A percentile compares a stretch with the other conserved stretches of the same genome.
phyloP scores from a whole-genome alignment of 2,113 vertebrate genomes.

The Eidolon helvum region DNA sequence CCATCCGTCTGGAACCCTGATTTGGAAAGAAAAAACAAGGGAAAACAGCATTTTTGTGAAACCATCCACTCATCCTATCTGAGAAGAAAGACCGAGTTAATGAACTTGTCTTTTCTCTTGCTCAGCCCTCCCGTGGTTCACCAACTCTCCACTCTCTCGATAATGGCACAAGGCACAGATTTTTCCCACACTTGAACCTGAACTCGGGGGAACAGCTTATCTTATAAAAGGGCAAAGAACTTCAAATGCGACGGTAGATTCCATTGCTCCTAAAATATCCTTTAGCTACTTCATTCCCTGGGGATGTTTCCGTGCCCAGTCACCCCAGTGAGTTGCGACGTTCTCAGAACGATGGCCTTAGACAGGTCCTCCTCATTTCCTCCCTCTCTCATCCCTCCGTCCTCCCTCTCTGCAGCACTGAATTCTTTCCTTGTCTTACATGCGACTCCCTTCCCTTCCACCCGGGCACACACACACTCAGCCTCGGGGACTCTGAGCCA shows the following conservation, averaged over 20 bases:
- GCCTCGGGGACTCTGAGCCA: neutral
- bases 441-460: too few relatives aligned
- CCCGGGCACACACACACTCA: too few relatives aligned
- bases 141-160: fast-evolving
- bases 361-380: too few relatives aligned
- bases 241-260: fast-evolving
- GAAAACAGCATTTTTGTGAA: neutral
- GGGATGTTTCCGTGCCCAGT: neutral
- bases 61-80: fast-evolving
- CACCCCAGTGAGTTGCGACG: neutral
- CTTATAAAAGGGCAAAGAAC: neutral
- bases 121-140: fast-evolving
- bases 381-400: neutral
- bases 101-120: neutral
- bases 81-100: neutral
- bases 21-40: neutral
- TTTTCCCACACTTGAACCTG: neutral
- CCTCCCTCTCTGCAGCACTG: too few relatives aligned
- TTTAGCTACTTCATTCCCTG: neutral
- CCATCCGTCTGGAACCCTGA: neutral
- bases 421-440: neutral
- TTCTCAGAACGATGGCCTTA: neutral
- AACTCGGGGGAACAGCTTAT: neutral
- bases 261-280: neutral
- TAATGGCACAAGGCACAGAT: fast-evolving